Conservation (phyloP, 2,797 vertebrate species). For the Picus viridis region DNA sequence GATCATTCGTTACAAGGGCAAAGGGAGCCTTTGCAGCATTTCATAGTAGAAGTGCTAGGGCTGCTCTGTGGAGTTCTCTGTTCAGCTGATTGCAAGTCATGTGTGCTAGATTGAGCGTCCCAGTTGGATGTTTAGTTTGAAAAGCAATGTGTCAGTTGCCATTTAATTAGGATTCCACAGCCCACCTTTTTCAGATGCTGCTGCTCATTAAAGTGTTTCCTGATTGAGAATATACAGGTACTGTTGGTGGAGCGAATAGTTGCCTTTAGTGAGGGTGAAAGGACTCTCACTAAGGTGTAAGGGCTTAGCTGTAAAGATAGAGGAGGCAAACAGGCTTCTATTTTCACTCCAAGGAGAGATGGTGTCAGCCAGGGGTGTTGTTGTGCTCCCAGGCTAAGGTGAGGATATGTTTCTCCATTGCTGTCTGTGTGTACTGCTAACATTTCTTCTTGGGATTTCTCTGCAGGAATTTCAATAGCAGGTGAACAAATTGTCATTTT, state of each 20-base stretch:
- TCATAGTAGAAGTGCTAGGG: neutral
- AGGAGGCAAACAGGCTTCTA: conserved; percentile 37
- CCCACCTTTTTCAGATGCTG: conserved; percentile 25
- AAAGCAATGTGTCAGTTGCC: neutral
- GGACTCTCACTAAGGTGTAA: neutral
- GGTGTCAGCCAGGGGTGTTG: neutral
- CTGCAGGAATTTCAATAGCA: neutral
- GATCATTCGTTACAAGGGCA: conserved; percentile 35
- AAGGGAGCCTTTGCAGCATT: conserved; percentile 16
- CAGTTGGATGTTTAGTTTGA: conserved; percentile 49
- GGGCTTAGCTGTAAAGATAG: neutral
- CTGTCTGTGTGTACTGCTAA: neutral
- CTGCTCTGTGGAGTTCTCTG: conserved; percentile 21
- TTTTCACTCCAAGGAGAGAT: conserved; percentile 22
- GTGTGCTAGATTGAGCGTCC: conserved; percentile 11
- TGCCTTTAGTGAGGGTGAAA: neutral
- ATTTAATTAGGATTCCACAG: conserved; percentile 40
- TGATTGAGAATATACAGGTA: conserved; percentile 36
- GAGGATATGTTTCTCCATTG: neutral
- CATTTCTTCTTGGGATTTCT: neutral
- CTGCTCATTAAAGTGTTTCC: neutral
- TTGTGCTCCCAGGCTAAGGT: neutral
- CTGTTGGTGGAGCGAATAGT: neutral
- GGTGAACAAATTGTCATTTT: neutral
- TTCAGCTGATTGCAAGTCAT: conserved; percentile 43